Evolutionary conservation across 2,888 invertebrate genomes (phyloP).

Genomic region (Eudasyphora cyanicolor): DNA sequence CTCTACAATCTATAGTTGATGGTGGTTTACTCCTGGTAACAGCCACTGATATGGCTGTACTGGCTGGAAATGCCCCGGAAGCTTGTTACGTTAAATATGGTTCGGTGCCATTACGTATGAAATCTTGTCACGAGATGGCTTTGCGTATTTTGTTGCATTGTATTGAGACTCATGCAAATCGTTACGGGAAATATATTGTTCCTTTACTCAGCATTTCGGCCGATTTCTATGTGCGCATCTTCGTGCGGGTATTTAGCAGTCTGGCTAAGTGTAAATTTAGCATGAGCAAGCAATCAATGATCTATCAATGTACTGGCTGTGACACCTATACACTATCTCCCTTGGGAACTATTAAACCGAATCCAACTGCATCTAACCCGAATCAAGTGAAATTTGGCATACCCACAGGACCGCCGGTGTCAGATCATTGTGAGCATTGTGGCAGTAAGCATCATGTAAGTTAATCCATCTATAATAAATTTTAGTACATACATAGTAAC

Average conservation of each 20-base stretch:
- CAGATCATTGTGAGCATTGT: conserved; percentile 87
- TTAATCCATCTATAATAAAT: conserved; percentile 49
- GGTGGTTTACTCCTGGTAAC: conserved; percentile 96
- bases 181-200: conserved; percentile 94
- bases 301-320: conserved; percentile 95
- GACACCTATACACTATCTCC: conserved; percentile 89
- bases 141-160: conserved; percentile 94
- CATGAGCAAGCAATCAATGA: conserved; percentile 91
- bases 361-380: conserved; percentile 82
- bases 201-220: conserved; percentile 95
- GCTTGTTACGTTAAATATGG: conserved; percentile 97
- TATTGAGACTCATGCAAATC: conserved; percentile 94
- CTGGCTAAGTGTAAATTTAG: conserved; percentile 92
- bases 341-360: conserved; percentile 84
- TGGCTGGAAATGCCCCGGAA: conserved; percentile 97
- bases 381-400: conserved; percentile 84
- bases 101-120: conserved; percentile 90
- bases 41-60: conserved; percentile 97
- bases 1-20: conserved; percentile 89
- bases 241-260: conserved; percentile 91
- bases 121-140: conserved; percentile 97
- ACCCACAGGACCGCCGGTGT: conserved; percentile 86
- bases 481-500: background rate
- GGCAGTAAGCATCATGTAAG: conserved; percentile 87
- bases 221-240: conserved; percentile 97